These are phyloP conservation scores for Ciconia stormi DNA, from an alignment of 2,113 vertebrate genomes.

Conservation along the genomic window DNA sequence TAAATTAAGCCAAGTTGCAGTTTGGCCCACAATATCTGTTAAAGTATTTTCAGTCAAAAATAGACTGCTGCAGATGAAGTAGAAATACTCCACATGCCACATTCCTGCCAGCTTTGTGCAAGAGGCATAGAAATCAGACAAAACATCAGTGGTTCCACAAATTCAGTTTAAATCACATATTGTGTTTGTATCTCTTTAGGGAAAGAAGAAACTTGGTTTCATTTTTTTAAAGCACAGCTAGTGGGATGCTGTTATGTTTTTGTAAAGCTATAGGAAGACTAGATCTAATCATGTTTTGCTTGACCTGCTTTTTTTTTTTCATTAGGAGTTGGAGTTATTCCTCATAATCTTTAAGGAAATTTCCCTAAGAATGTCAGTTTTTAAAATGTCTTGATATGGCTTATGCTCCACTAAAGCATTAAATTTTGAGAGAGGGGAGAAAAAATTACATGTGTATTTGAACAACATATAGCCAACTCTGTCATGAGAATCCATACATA, in stretches of 20 bases:
- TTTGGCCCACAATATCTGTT: not conserved
- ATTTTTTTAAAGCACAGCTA: not conserved
- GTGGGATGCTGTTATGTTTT: not conserved
- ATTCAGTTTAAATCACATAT: not conserved
- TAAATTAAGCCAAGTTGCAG: not conserved
- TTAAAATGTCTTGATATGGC: not conserved
- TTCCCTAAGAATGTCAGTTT: not conserved
- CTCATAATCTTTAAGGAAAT: not conserved
- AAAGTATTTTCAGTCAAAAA: not conserved
- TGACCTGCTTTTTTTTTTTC: not conserved
- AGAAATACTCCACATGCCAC: not conserved
- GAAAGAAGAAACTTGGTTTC: not conserved
- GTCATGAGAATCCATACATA: not conserved
- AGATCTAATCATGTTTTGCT: not conserved
- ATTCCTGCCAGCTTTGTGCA: not conserved
- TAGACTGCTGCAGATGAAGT: not conserved
- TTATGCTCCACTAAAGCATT: not conserved
- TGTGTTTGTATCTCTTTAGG: not conserved
- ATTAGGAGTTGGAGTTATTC: not conserved
- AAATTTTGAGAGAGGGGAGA: not conserved
- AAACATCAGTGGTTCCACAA: not conserved
- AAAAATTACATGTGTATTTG: not conserved
- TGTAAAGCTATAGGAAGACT: not conserved
- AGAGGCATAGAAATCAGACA: not conserved
- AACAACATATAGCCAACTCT: not conserved